phyloP scores from a whole-genome alignment of 2,113 vertebrate genomes.

The Excalfactoria chinensis region DNA sequence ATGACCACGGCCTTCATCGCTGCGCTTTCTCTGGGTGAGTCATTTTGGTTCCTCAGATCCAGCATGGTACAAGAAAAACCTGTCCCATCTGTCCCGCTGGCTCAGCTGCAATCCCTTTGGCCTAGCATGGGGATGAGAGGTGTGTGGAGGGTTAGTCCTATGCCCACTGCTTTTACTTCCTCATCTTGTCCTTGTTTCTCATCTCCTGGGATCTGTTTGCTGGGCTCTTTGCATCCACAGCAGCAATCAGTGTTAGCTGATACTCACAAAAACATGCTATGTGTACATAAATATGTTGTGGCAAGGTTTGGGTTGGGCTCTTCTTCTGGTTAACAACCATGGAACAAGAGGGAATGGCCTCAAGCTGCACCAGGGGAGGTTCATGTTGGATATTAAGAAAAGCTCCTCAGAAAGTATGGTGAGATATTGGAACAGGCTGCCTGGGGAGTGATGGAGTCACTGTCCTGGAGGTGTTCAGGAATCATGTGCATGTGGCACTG shows the following conservation, averaged over 20 bases:
- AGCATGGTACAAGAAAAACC: neutral
- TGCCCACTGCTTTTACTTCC: neutral
- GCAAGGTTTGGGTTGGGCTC: too few relatives aligned
- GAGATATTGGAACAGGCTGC: too few relatives aligned
- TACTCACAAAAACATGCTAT: neutral
- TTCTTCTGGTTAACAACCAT: too few relatives aligned
- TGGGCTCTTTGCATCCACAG: neutral
- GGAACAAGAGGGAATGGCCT: too few relatives aligned
- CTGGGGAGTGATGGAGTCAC: too few relatives aligned
- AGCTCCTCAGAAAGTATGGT: too few relatives aligned
- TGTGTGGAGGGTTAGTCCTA: neutral
- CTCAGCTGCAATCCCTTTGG: neutral
- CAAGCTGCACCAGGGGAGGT: too few relatives aligned
- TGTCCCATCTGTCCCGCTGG: neutral
- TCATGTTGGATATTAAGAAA: too few relatives aligned
- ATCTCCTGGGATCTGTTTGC: neutral
- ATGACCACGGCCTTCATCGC: conserved; percentile 91
- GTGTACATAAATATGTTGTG: too few relatives aligned
- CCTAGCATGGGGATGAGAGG: neutral
- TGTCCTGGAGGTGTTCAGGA: too few relatives aligned
- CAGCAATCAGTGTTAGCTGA: neutral
- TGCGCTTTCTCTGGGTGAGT: conserved; percentile 89
- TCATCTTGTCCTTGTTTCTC: neutral
- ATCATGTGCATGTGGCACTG: too few relatives aligned
- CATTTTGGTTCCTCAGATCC: neutral